Evolutionary conservation across 2,797 vertebrate species (phyloP), one percentile per base, ranked within the genome.

Genomic region (Brachyalestes nurse): DNA sequence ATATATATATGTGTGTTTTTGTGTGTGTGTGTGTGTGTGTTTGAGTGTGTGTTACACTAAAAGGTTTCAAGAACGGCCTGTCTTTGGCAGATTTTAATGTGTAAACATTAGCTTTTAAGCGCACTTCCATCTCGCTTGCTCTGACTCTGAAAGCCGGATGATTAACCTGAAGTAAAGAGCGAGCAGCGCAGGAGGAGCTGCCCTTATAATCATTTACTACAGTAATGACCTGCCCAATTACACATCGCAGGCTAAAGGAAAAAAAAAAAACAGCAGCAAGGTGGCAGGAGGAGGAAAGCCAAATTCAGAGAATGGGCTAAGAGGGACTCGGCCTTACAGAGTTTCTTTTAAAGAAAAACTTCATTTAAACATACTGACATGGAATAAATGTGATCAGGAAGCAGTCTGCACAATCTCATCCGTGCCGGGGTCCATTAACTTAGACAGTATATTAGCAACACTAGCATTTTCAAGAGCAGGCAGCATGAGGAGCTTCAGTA

Each of bases 61-160:
- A n/a, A n/a, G n/a, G n/a, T n/a, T n/a, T n/a, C 8, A 42, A 42
- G 57, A 75, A n/a, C 0, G 12, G 19, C 47, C 34, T 65, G 72
- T 53, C 66, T 71, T 76, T 75, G 19, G 64, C 55, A 25, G 28
- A 21, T 69, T 66, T 49, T 82, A 78, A 74, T 70, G 74, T 65
- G 64, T 74, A 79, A 77, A 82, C 67, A 66, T 67, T 77, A 71
- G 74, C 66, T 75, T 80, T 57, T 71, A 79, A 81, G 69, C 66
- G 70, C 25, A 19, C 60, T 42, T 75, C 77, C 57, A 58, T 65
- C 49, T n/a, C 25, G 49, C 53, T 62, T 7, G 21, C 69, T 67
- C 81, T 69, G 19, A 55, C 65, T 49, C 38, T 65, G 45, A 79
- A 79, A 75, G 77, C 28, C 62, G 1, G 53, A 80, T 49, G 72